These are phyloP conservation scores for Coilia nasus DNA, from an alignment of 2,797 vertebrate genomes.

Conservation along the genomic window DNA sequence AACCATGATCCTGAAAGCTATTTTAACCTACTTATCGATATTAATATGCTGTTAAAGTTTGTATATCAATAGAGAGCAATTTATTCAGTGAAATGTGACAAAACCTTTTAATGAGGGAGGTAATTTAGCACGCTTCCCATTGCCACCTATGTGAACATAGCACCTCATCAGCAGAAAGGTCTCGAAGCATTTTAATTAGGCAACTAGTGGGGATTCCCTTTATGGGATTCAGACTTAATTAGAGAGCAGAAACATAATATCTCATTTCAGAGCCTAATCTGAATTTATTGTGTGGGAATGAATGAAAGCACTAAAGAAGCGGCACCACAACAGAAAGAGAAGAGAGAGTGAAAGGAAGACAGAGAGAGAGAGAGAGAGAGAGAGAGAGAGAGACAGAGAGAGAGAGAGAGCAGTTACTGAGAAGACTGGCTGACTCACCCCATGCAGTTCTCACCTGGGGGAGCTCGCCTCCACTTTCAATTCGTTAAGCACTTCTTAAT, in stretches of 20 bases:
- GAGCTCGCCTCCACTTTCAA: constrained; percentile 53
- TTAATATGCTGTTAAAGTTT: not conserved
- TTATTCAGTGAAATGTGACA: not conserved
- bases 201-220: constrained; percentile 8
- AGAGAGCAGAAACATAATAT: constrained; percentile 6
- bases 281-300: not conserved
- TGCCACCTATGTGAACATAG: not conserved
- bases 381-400: not conserved
- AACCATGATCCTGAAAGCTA: not conserved
- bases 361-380: not conserved
- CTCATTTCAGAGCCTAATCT: constrained; percentile 12
- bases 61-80: not conserved
- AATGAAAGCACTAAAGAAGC: not conserved
- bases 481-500: constrained; percentile 61
- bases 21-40: not conserved
- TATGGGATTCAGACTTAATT: constrained; percentile 8
- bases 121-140: not conserved
- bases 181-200: constrained; percentile 20
- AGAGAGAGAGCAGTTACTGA: not conserved
- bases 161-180: constrained; percentile 19
- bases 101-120: not conserved
- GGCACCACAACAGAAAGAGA: not conserved
- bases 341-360: not conserved
- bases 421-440: constrained; percentile 21
- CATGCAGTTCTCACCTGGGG: constrained; percentile 49